Evolutionary conservation across 2,797 vertebrate genomes (phyloP).

Genomic region (Cyprinella venusta): DNA sequence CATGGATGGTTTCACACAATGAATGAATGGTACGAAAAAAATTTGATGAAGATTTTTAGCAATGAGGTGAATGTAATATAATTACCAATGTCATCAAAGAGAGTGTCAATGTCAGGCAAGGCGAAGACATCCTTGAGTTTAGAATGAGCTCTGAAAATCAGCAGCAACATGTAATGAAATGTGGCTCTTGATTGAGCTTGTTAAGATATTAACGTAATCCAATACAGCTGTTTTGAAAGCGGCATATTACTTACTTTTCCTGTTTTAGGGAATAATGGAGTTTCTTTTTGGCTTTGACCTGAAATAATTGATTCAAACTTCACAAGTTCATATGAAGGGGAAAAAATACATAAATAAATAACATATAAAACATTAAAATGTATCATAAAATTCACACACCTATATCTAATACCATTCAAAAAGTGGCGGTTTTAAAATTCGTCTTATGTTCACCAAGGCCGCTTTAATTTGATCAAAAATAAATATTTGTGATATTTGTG

Average conservation of each 20-base stretch:
- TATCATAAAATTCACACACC: neutral
- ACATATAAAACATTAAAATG: neutral
- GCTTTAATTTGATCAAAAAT: neutral
- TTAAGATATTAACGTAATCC: neutral
- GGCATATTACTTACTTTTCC: conserved; percentile 62
- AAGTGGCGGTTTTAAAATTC: neutral
- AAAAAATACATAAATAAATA: neutral
- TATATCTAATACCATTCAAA: neutral
- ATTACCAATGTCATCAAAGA: conserved; percentile 77
- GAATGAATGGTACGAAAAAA: neutral
- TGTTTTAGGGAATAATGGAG: conserved; percentile 67
- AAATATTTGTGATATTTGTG: neutral
- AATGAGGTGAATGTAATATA: neutral
- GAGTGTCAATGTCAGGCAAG: conserved; percentile 67
- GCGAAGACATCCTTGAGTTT: conserved; percentile 41
- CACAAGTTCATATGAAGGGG: neutral
- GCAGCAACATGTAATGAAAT: neutral
- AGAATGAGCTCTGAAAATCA: conserved; percentile 62
- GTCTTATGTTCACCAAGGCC: neutral
- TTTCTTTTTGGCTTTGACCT: conserved; percentile 75
- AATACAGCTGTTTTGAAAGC: neutral
- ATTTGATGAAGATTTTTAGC: neutral
- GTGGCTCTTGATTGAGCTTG: neutral
- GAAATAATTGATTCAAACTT: conserved; percentile 47
- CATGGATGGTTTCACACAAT: neutral